These are phyloP conservation scores for Oostethus manadensis DNA, from an alignment of 2,113 vertebrate genomes.

Conservation along the genomic window DNA sequence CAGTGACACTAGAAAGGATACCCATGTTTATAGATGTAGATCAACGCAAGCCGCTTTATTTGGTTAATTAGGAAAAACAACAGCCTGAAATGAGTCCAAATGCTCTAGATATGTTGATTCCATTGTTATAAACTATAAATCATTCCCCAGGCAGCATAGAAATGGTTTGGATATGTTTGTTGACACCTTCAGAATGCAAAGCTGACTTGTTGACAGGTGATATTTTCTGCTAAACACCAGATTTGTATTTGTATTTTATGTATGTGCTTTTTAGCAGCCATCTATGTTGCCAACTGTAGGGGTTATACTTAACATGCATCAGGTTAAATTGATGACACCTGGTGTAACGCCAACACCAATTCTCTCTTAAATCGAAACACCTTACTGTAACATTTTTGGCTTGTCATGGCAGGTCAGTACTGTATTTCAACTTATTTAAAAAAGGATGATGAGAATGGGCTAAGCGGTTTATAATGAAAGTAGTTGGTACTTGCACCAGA, in stretches of 20 bases:
- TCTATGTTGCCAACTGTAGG: conserved; percentile 15
- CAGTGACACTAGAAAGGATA: too few relatives aligned
- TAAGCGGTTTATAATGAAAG: too few relatives aligned
- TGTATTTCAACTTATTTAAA: not conserved
- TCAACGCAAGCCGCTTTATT: too few relatives aligned
- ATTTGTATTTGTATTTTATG: conserved; percentile 7
- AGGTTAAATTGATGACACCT: conserved; percentile 6
- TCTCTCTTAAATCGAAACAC: not conserved
- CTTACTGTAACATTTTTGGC: not conserved
- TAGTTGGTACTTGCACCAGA: too few relatives aligned
- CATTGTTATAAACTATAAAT: conserved; percentile 4
- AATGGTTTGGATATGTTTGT: conserved; percentile 27
- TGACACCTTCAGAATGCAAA: conserved; percentile 19
- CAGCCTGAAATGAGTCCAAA: conserved; percentile 1
- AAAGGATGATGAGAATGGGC: too few relatives aligned
- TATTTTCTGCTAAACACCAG: conserved; percentile 10
- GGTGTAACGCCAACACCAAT: not conserved
- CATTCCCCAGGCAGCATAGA: conserved; percentile 26
- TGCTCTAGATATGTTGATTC: conserved; percentile 3
- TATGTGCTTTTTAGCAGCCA: conserved; percentile 9
- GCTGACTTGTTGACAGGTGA: conserved; percentile 18
- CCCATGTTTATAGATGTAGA: too few relatives aligned
- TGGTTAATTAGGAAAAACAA: not conserved
- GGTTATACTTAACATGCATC: conserved; percentile 24
- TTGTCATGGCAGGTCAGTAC: not conserved